Conservation (phyloP, 2,797 vertebrate species). For the Squalus acanthias region DNA sequence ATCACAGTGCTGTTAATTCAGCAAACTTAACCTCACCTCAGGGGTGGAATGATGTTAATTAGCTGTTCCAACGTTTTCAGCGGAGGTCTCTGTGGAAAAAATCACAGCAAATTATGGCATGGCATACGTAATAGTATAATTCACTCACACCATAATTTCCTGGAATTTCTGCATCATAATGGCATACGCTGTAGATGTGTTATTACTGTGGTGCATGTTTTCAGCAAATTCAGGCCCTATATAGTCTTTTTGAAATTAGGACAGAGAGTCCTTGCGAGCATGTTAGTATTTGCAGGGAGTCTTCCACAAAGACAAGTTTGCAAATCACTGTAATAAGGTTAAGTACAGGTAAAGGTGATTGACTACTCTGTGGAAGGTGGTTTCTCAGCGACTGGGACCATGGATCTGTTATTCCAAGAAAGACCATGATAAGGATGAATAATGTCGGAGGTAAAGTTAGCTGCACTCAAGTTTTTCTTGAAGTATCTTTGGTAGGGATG, state of each 20-base stretch:
- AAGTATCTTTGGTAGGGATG: background rate
- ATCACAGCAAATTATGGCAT: background rate
- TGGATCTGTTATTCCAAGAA: background rate
- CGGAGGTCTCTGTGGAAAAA: background rate
- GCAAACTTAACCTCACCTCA: background rate
- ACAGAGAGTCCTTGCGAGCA: background rate
- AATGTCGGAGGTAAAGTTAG: background rate
- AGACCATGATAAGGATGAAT: background rate
- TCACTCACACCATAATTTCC: background rate
- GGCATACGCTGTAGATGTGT: background rate
- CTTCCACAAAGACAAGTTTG: background rate
- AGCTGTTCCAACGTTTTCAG: background rate
- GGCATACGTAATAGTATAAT: background rate
- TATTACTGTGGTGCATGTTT: background rate
- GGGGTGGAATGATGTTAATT: background rate
- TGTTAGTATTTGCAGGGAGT: background rate
- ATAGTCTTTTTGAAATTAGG: background rate
- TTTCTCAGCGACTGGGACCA: background rate
- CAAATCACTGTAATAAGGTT: background rate
- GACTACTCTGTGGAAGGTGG: background rate
- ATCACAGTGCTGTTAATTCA: too few relatives aligned
- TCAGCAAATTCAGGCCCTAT: too few relatives aligned
- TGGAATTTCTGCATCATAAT: background rate
- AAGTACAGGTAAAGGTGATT: background rate
- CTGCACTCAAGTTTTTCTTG: background rate